Conservation (phyloP, 2,888 invertebrate genomes). For the Pristionchus entomophagus region DNA sequence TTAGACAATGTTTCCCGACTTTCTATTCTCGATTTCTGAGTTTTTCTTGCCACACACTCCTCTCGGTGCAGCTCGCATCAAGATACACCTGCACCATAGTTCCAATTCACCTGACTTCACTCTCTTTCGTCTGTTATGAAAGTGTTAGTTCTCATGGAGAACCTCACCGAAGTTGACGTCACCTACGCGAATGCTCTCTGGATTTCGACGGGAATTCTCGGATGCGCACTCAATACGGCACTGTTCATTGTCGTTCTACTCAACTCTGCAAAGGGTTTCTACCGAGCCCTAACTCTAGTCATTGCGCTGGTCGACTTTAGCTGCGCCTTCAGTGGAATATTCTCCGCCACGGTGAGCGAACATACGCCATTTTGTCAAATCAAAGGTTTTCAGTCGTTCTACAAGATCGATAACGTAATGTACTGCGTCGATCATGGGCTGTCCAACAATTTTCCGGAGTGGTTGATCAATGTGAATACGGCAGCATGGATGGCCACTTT, state of each 20-base stretch:
- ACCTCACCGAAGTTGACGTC: background rate
- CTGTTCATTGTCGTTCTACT: background rate
- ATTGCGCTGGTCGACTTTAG: constrained; percentile 15
- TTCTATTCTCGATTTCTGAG: no score
- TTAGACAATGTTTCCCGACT: no score
- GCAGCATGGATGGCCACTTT: background rate
- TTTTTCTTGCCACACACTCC: no score
- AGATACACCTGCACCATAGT: no score
- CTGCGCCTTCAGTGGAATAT: background rate
- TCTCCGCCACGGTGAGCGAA: background rate
- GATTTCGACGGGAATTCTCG: constrained; percentile 13
- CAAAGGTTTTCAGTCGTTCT: background rate
- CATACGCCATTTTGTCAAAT: no score
- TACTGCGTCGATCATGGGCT: background rate
- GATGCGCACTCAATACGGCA: background rate
- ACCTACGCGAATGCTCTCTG: background rate
- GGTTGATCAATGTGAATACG: background rate
- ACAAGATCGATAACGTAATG: background rate
- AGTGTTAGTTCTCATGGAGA: no score
- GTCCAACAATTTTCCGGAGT: background rate
- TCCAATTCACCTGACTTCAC: no score
- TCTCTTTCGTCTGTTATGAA: no score
- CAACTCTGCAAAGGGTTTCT: background rate
- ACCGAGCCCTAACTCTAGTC: background rate
- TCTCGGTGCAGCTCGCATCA: no score